Percentiles rank a stretch among this genome's conserved stretches.
Conservation (phyloP, 2,888 invertebrate genomes). For the Meteorus colon region DNA sequence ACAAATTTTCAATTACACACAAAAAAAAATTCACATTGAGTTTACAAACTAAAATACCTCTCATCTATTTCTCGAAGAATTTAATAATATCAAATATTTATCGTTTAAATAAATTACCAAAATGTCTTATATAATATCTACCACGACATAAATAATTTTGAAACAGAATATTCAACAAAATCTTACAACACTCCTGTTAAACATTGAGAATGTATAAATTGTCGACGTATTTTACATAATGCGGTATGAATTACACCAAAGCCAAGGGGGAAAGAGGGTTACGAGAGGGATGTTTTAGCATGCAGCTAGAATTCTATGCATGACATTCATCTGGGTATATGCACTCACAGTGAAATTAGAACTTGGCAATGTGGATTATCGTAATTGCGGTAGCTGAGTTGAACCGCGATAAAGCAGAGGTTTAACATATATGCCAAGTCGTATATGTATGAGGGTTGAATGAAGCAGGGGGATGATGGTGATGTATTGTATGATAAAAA, state of each 20-base stretch:
- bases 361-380: slow-evolving; percentile 32
- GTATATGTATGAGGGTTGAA: neutral
- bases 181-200: neutral
- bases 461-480: neutral
- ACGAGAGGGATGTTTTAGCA: too few relatives aligned
- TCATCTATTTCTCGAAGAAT: neutral
- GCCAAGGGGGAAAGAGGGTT: neutral
- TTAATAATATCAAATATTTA: neutral
- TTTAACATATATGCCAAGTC: slow-evolving; percentile 19
- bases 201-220: slow-evolving; percentile 26
- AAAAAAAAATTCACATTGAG: too few relatives aligned
- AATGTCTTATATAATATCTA: neutral
- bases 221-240: slow-evolving; percentile 21
- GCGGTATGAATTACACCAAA: neutral
- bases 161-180: slow-evolving; percentile 24
- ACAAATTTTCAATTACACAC: too few relatives aligned
- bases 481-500: neutral
- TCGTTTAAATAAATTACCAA: neutral
- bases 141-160: slow-evolving; percentile 13
- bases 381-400: slow-evolving; percentile 24
- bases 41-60: too few relatives aligned
- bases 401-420: slow-evolving; percentile 13
- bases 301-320: neutral
- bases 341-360: slow-evolving; percentile 10
- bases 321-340: slow-evolving; percentile 9